A percentile compares a stretch with the other conserved stretches of the same genome.
These are phyloP conservation scores for Psittacula cyanocephala DNA, from an alignment of 2,113 vertebrate species.

Conservation along the genomic window DNA sequence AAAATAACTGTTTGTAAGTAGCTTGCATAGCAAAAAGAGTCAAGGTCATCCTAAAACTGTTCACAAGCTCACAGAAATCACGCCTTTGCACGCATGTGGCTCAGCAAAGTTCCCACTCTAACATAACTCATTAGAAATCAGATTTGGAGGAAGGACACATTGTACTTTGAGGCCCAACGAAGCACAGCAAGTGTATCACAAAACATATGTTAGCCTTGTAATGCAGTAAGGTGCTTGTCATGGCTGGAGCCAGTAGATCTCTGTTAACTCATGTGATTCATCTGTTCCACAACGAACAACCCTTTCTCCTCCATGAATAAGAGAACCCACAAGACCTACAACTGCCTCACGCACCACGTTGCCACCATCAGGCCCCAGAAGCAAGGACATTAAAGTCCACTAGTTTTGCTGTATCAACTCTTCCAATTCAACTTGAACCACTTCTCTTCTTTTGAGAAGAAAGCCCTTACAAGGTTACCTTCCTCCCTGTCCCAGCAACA, in stretches of 20 bases:
- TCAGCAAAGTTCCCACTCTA: neutral
- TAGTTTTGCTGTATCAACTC: neutral
- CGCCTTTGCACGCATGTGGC: neutral
- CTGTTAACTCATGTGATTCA: neutral
- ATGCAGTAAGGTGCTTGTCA: constrained; percentile 1
- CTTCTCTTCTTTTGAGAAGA: neutral
- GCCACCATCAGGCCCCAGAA: neutral
- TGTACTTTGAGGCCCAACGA: neutral
- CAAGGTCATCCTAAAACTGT: neutral
- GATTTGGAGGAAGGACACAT: neutral
- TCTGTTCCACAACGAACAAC: neutral
- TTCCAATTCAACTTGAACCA: neutral
- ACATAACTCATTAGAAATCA: neutral
- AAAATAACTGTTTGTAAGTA: neutral
- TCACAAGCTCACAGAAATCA: neutral
- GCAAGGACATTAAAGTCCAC: neutral
- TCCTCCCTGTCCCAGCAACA: neutral
- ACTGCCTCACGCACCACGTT: neutral
- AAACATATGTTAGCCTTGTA: constrained; percentile 1
- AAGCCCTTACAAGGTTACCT: neutral
- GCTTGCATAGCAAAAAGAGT: neutral
- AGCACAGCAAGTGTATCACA: neutral
- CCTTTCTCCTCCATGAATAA: neutral
- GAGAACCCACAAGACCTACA: neutral
- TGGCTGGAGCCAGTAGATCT: neutral